These are phyloP conservation scores for Halocynthia aurantium DNA, from an alignment of 23 tunicate genomes.

Conservation along the genomic window DNA sequence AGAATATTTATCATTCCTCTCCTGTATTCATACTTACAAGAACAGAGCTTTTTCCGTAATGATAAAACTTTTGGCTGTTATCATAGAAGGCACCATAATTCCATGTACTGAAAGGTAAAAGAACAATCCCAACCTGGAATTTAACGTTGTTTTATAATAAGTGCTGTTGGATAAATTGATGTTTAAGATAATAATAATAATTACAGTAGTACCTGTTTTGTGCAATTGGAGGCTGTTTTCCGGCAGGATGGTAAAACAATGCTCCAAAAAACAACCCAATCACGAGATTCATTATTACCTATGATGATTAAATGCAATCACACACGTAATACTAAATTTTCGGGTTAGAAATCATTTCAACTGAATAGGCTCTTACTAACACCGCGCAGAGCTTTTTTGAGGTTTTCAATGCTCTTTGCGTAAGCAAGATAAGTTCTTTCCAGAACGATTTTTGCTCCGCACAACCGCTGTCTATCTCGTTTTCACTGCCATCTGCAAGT, in stretches of 20 bases:
- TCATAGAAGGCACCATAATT: conserved; percentile 45
- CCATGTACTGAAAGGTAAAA: conserved; percentile 34
- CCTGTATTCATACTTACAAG: conserved; percentile 8
- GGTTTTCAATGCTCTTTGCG: conserved; percentile 11
- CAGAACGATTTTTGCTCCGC: background rate
- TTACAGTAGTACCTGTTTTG: conserved; percentile 33
- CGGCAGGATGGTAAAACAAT: conserved; percentile 15
- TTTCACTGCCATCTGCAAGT: too few species aligned
- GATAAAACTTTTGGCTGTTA: conserved; percentile 38
- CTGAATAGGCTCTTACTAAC: conserved; percentile 6
- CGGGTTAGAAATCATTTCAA: background rate
- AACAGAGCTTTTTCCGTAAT: conserved; percentile 30
- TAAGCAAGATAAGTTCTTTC: conserved; percentile 3
- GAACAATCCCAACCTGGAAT: conserved; percentile 5
- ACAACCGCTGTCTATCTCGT: background rate
- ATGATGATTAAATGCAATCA: background rate
- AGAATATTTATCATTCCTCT: too few species aligned
- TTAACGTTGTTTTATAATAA: background rate
- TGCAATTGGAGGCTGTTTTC: conserved; percentile 3
- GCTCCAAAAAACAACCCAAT: conserved; percentile 37
- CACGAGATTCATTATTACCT: conserved; percentile 39
- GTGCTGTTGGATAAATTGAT: background rate
- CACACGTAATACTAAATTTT: too few species aligned
- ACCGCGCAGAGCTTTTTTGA: conserved; percentile 12
- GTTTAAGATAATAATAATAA: background rate